A percentile compares a stretch with the other conserved stretches of the same genome.
Evolutionary conservation across 2,113 vertebrate species (phyloP).

Genomic region (Turnix velox): DNA sequence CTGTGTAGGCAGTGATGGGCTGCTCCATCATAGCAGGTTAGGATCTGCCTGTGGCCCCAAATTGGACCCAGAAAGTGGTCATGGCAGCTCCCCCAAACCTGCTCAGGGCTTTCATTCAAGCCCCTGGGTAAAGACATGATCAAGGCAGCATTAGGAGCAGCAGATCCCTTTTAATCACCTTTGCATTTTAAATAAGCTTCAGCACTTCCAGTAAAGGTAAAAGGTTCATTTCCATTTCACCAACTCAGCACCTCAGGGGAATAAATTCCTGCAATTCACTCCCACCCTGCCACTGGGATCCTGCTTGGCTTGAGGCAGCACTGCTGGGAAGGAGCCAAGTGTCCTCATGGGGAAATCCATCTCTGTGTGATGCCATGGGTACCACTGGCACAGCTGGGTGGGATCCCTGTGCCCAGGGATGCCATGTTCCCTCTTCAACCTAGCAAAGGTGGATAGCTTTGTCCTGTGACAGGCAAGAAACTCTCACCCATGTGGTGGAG

Average conservation of each 20-base stretch:
- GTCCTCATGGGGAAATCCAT: rapidly evolving
- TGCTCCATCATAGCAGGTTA: rapidly evolving
- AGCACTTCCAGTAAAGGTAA: background rate
- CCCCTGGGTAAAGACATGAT: rapidly evolving
- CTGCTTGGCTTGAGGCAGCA: rapidly evolving
- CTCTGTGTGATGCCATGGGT: rapidly evolving
- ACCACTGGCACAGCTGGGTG: background rate
- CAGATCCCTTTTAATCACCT: background rate
- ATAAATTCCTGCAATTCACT: background rate
- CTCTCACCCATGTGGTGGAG: rapidly evolving
- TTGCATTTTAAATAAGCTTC: background rate
- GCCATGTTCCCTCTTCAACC: rapidly evolving
- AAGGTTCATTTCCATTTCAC: background rate
- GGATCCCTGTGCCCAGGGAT: background rate
- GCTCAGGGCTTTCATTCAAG: background rate
- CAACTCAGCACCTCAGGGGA: background rate
- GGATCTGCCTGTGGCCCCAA: too few species aligned
- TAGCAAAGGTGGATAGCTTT: rapidly evolving
- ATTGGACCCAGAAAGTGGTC: background rate
- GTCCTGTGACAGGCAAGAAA: background rate
- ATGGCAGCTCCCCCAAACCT: background rate
- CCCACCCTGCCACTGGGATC: rapidly evolving
- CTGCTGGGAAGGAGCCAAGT: rapidly evolving
- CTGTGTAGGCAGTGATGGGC: rapidly evolving
- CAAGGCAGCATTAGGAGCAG: background rate